phyloP scores from a whole-genome alignment of 2,888 invertebrate genomes.

The Linnaemya vulpina region DNA sequence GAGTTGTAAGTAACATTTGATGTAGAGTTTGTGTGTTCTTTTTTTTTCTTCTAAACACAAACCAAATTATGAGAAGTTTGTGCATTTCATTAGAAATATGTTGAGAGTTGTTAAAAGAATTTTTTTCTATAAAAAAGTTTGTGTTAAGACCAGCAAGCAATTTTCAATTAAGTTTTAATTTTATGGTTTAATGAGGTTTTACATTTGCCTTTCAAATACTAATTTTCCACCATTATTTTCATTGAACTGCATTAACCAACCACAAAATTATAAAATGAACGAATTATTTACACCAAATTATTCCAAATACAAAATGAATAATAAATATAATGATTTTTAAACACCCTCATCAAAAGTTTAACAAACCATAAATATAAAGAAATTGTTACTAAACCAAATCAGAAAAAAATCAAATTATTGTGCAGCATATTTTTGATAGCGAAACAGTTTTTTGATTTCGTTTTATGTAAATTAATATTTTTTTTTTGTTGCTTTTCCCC shows the following conservation, averaged over 20 bases:
- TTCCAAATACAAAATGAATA: background rate
- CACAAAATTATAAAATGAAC: conserved; percentile 6
- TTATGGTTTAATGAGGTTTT: background rate
- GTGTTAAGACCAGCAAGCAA: background rate
- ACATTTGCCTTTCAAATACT: background rate
- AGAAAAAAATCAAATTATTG: conserved; percentile 3
- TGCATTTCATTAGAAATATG: background rate
- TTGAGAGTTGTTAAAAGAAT: background rate
- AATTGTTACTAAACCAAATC: conserved; percentile 22
- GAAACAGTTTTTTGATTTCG: conserved; percentile 28
- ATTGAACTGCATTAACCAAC: background rate
- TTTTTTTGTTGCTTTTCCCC: background rate
- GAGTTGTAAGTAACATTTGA: conserved; percentile 53
- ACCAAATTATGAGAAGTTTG: conserved; percentile 1
- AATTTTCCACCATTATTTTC: background rate
- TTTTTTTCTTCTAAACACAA: background rate
- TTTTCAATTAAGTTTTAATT: background rate
- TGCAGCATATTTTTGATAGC: too few relatives aligned
- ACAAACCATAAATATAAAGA: conserved; percentile 49
- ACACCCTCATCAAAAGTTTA: conserved; percentile 38
- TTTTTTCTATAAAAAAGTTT: background rate
- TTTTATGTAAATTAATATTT: background rate
- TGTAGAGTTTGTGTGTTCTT: conserved; percentile 19
- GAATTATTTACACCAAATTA: conserved; percentile 49
- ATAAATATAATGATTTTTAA: conserved; percentile 12